phyloP scores from a whole-genome alignment of 2,113 vertebrate genomes.

The Rhea americana region DNA sequence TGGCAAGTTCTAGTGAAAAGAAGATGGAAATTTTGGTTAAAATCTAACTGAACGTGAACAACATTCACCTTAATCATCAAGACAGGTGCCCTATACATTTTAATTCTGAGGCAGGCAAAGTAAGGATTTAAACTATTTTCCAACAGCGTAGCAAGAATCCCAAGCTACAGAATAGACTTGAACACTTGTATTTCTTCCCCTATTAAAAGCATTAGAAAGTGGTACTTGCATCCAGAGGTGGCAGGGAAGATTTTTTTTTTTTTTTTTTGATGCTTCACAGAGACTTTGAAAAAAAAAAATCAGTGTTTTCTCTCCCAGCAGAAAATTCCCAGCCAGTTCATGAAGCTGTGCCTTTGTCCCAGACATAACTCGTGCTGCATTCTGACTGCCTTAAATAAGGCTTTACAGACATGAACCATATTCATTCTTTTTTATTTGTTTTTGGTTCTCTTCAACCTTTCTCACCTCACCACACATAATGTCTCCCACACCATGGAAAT shows the following conservation, averaged over 20 bases:
- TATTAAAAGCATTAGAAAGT: not conserved
- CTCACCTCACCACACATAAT: not conserved
- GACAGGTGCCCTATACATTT: not conserved
- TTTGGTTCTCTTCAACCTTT: not conserved
- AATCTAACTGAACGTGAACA: not conserved
- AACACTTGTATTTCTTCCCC: not conserved
- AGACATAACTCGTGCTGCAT: not conserved
- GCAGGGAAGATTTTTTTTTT: not conserved
- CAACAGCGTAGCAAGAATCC: not conserved
- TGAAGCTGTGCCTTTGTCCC: not conserved
- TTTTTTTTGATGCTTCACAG: not conserved
- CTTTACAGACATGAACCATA: fast-evolving
- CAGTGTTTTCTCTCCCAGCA: not conserved
- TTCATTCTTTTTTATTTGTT: not conserved
- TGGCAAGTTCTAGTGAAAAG: not conserved
- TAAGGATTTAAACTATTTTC: not conserved
- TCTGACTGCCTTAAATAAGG: not conserved
- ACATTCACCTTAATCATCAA: not conserved
- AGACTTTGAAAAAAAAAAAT: not conserved
- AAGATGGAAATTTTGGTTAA: not conserved
- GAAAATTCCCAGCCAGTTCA: not conserved
- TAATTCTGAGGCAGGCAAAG: not conserved
- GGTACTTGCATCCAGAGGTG: not conserved
- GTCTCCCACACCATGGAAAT: not conserved
- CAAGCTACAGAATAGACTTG: not conserved